Evolutionary conservation across 2,797 vertebrate species (phyloP).

Genomic region (Artibeus lituratus): DNA sequence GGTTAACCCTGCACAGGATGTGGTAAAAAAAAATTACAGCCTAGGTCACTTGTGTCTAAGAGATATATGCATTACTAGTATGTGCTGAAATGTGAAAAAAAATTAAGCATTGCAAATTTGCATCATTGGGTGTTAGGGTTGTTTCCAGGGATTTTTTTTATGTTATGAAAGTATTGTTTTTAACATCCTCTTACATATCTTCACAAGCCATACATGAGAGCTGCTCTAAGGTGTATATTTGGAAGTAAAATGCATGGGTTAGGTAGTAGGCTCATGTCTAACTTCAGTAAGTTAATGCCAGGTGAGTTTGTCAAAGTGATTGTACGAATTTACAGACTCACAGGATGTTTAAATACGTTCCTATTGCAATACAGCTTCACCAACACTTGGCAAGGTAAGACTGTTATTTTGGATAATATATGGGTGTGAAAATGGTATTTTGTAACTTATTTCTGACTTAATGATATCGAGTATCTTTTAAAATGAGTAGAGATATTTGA

Average conservation of each 20-base stretch:
- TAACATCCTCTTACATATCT: background rate
- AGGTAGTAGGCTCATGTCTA: background rate
- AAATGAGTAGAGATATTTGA: background rate
- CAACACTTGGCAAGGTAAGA: background rate
- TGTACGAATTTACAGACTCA: background rate
- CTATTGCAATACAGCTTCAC: background rate
- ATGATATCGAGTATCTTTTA: background rate
- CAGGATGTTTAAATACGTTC: background rate
- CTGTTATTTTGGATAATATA: background rate
- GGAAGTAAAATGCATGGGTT: background rate
- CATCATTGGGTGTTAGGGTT: background rate
- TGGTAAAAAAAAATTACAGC: no score
- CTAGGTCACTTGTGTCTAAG: no score
- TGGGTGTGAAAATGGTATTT: background rate
- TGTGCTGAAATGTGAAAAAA: no score
- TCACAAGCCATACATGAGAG: background rate
- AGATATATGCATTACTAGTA: no score
- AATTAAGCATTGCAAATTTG: no score
- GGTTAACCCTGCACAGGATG: background rate
- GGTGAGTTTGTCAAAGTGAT: background rate
- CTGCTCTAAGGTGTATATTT: background rate
- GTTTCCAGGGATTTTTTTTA: background rate
- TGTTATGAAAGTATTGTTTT: background rate
- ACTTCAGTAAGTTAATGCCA: background rate
- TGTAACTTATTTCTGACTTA: background rate